Base-by-base conservation (phyloP, 2,797 vertebrate species). In the Enoplosus armatus region DNA sequence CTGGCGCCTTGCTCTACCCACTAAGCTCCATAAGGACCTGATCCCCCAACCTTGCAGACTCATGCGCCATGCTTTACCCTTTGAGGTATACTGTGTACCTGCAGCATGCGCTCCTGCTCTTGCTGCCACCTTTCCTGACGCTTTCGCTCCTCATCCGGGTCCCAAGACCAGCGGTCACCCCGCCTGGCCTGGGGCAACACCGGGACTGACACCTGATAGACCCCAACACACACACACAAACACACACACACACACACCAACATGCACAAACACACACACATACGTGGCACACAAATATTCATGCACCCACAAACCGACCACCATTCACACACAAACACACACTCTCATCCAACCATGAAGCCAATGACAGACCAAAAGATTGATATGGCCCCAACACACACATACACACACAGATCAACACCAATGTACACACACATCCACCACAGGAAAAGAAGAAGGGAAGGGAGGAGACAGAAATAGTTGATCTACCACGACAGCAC, bases 121-220 rank as follows among this genome's bases (percentile, higher is more conserved):
- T 96, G 97, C 89, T 99, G 98, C 98, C 98, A 99, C 84, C 96
- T 97, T 87, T 98, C 96, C 93, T 99, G 98, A 54, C 97, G 96
- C 91, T 96, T 96, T 89, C 97, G 96, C 88, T 99, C 98, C 94
- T 99, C 98, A 91, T 99, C 97, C 8, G 97, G 97, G 95, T 98
- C 96, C 98, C 98, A 99, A 43, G 97, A 95, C 96, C 97, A 97
- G 95, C 95, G 96, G 90, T 97, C 96, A 86, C 91, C 96, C 92
- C 92, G 96, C 93, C 94, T 95, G 92, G 63, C 6, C 93, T 96
- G 95, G 92, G 85, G 94, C 93, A 96, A 90, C 65, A 92, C 93
- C 81, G 89, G 72, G 47, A 84, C 95, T 92, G 96, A 95, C 83
- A 91, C 87, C 92, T 93, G 94, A 93, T 80, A 79, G 79, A 87